Base-by-base conservation (phyloP, 2,888 invertebrate genomes). In the Lathronympha strigana region DNA sequence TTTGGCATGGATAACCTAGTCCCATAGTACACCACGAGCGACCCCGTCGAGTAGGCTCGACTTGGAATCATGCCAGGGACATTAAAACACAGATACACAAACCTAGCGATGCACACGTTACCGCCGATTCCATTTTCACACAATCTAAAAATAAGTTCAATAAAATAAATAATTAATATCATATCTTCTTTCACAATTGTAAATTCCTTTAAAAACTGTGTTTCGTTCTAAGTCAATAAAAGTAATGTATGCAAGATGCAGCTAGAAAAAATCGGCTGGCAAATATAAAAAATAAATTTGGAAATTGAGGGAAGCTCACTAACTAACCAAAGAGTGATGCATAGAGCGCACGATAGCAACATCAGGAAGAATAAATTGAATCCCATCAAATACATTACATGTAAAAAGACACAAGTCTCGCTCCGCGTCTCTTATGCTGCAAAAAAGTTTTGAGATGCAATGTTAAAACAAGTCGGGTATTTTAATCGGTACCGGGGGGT, bases 11-110 rank as follows among this genome's bases (percentile, higher is more conserved):
- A 75, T 76, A 74, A 79, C 74, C 75, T 71, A 70, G 47, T 61
- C 53, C 60, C 61, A 61, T 66, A 54, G 60, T 47, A n/a, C 80
- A 81, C 83, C 78, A 76, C 70, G 73, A 74, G 77, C 78, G 72
- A 77, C 75, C 79, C 71, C 73, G 74, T 57, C 69, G 73, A 75
- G 68, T 76, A 80, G 82, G 81, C 80, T 83, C 76, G 75, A 83
- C 76, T 87, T 90, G 90, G 89, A 80, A 72, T 69, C 69, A 54
- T 68, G 89, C 89, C 90, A 90, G 77, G 67, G 76, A 79, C 80
- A 84, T 83, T 86, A 85, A n/a, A n/a, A 81, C 83, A 84, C 83
- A 81, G 79, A 83, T 84, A 84, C 82, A 72, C 73, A 55, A 31
- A n/a, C 31, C 63, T 21, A 33, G 5, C 38, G 23, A 49, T 58